These are phyloP conservation scores for Synanceia verrucosa DNA, from an alignment of 2,797 vertebrate genomes.

Conservation along the genomic window DNA sequence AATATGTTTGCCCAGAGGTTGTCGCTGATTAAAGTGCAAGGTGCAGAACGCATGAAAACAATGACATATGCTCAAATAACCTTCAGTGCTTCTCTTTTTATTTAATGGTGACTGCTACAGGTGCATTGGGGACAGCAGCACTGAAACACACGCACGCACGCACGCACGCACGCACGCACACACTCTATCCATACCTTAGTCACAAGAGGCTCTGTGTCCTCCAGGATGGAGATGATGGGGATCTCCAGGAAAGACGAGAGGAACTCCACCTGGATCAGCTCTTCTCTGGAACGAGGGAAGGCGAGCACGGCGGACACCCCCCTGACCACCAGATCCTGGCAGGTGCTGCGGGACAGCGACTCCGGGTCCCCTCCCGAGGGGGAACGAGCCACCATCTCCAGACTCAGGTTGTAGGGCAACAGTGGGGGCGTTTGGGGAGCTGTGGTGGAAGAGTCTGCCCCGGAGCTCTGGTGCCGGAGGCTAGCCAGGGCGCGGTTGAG, in stretches of 20 bases:
- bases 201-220: conserved; percentile 85
- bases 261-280: conserved; percentile 93
- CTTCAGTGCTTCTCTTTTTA: conserved; percentile 1
- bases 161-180: not conserved
- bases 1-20: conserved; percentile 4
- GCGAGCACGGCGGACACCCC: conserved; percentile 91
- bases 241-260: conserved; percentile 90
- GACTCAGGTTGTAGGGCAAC: conserved; percentile 89
- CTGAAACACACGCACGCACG: not conserved
- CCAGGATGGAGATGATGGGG: conserved; percentile 91
- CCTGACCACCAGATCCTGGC: conserved; percentile 87
- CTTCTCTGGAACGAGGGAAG: conserved; percentile 88
- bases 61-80: not conserved
- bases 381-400: conserved; percentile 88
- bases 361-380: conserved; percentile 87
- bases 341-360: conserved; percentile 88
- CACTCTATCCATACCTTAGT: conserved; percentile 82
- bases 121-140: conserved; percentile 7
- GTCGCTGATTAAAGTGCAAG: conserved; percentile 10
- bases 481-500: conserved; percentile 85
- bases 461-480: conserved; percentile 76
- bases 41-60: conserved; percentile 9
- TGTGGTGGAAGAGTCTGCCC: conserved; percentile 61
- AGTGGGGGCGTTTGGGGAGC: conserved; percentile 69
- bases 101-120: conserved; percentile 42